Base-by-base conservation (phyloP, 2,888 invertebrate species). In the Chymomyza fuscimana region DNA sequence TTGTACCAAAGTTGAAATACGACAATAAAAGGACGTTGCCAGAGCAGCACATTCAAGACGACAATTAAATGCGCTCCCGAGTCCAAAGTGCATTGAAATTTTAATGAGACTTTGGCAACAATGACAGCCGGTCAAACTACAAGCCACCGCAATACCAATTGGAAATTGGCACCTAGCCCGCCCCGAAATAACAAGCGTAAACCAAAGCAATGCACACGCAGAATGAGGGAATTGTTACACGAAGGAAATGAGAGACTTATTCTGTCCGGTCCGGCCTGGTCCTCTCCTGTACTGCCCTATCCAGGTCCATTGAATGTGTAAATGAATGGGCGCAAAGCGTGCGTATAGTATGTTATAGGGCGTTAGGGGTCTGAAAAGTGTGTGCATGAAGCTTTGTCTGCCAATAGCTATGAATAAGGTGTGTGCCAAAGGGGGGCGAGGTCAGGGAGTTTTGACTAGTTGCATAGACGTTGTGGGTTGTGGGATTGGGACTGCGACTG, bases 151-250 rank as follows among this genome's bases (percentile, higher is more conserved):
- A 86, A 76, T 80, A 72, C 64, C 86, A 80, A 80, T 81, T 85
- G 80, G 67, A 71, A 77, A 71, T 79, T 77, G 80, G 63, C 70
- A 61, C 61, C 50, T 74, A 74, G 66, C 63, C 50, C 46, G 61
- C 61, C 22, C 19, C 36, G 46, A 19, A 46, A 46, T 63, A 56
- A 19, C 32, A 63, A 62, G 71, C 56, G 50, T 72, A 70, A 72
- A 72, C 72, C 83, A 76, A 75, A 74, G 74, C 88, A 70, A 72
- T 80, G 83, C 82, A 78, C 76, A 76, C 79, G 67, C 83, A 74
- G 70, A 76, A 76, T 73, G 73, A 63, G 74, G 62, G 71, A 74
- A 78, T 67, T 63, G 74, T 70, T 69, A 73, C 69, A 72, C 65
- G 80, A 19, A 54, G 54, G 54, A 54, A 54, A 54, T 54, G 22